Evolutionary conservation across 2,888 invertebrate species (phyloP).

Genomic region (Gari tellinella): DNA sequence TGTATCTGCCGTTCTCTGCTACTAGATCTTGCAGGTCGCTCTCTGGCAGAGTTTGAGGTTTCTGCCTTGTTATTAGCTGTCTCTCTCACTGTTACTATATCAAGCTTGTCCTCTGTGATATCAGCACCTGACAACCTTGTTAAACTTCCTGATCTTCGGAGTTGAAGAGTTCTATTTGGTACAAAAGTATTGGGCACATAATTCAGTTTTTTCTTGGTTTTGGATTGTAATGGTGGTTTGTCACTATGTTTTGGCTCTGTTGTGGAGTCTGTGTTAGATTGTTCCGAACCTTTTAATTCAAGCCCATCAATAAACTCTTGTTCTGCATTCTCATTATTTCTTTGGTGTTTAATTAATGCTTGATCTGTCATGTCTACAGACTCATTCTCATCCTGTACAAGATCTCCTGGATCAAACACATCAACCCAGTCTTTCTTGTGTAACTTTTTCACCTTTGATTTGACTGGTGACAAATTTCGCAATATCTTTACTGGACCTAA

Average conservation of each 20-base stretch:
- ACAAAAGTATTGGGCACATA: slow-evolving; percentile 73
- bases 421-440: slow-evolving; percentile 57
- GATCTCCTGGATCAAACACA: slow-evolving; percentile 32
- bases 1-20: not conserved
- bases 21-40: slow-evolving; percentile 4
- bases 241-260: not conserved
- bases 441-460: slow-evolving; percentile 12
- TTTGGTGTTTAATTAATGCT: slow-evolving; percentile 2
- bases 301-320: slow-evolving; percentile 1
- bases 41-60: not conserved
- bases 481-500: not conserved
- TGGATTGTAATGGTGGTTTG: slow-evolving; percentile 10
- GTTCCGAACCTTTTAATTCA: not conserved
- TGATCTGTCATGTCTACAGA: slow-evolving; percentile 10
- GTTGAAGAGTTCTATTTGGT: slow-evolving; percentile 70
- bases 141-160: slow-evolving; percentile 70
- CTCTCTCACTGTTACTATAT: not conserved
- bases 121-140: slow-evolving; percentile 29
- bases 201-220: slow-evolving; percentile 57
- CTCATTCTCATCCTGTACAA: slow-evolving; percentile 2
- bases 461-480: not conserved
- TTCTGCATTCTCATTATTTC: slow-evolving; percentile 5
- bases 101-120: not conserved
- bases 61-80: not conserved
- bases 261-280: not conserved